These are phyloP conservation scores for Pogonomyrmex californicus DNA, from an alignment of 1,140 invertebrate genomes.

Conservation along the genomic window DNA sequence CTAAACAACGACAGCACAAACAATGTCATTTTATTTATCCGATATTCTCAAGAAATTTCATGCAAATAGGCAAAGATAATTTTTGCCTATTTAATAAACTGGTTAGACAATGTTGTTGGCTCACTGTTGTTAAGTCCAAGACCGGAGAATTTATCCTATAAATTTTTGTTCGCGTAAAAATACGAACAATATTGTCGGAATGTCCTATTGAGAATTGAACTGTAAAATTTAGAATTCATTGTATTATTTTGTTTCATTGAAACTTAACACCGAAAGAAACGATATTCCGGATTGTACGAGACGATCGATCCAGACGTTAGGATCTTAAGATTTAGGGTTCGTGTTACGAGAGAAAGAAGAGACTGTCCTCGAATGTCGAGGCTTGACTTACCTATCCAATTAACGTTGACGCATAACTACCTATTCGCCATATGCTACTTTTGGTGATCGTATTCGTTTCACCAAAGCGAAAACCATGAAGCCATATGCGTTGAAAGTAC, in stretches of 20 bases:
- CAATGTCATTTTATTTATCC: not conserved
- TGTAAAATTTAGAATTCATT: not conserved
- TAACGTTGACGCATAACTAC: conserved; percentile 53
- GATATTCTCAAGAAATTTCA: not conserved
- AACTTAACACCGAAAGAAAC: not conserved
- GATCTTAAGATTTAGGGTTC: conserved; percentile 3
- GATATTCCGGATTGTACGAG: not conserved
- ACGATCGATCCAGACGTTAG: not conserved
- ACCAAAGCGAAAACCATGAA: conserved; percentile 34
- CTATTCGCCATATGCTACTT: conserved; percentile 60
- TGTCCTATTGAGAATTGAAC: not conserved
- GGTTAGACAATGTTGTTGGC: not conserved
- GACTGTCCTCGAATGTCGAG: conserved; percentile 47
- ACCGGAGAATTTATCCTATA: not conserved
- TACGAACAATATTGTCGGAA: no score
- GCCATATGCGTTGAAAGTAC: not conserved
- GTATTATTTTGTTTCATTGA: not conserved
- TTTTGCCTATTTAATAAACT: not conserved
- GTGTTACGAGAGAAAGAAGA: not conserved
- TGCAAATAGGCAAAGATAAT: not conserved
- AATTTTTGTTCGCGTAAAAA: no score
- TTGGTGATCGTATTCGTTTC: conserved; percentile 45
- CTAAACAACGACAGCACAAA: not conserved
- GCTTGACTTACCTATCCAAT: conserved; percentile 64
- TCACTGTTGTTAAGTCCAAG: not conserved